phyloP scores from a whole-genome alignment of 2,888 invertebrate genomes.

The Ryuthela nishihirai region DNA sequence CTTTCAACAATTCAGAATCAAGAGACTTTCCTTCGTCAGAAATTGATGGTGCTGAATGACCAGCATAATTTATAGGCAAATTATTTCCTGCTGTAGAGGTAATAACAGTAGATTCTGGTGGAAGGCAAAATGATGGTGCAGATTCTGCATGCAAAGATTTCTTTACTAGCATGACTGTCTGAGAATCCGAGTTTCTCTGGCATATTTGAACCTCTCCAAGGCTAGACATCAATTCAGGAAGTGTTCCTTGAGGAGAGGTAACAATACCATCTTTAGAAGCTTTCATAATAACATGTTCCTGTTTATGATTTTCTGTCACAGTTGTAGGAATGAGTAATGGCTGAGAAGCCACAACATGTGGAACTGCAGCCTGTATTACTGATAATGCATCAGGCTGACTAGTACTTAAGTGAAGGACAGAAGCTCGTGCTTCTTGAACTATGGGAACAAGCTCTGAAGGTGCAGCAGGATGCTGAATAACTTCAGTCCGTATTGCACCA shows the following conservation, averaged over 20 bases:
- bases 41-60: conserved; percentile 5
- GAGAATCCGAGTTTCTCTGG: conserved; percentile 10
- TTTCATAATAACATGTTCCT: conserved; percentile 33
- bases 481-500: conserved; percentile 32
- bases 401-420: conserved; percentile 34
- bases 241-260: conserved; percentile 9
- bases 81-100: conserved; percentile 5
- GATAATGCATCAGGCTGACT: conserved; percentile 29
- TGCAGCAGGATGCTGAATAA: conserved; percentile 29
- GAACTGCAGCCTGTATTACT: conserved; percentile 25
- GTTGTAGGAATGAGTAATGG: conserved; percentile 1
- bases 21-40: background rate
- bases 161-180: conserved; percentile 18
- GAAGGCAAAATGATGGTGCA: background rate
- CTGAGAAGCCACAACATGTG: background rate
- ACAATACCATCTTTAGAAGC: conserved; percentile 31
- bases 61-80: conserved; percentile 10
- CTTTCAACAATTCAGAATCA: conserved; percentile 19
- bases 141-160: conserved; percentile 12
- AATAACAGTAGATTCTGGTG: conserved; percentile 16
- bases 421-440: conserved; percentile 29
- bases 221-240: background rate
- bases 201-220: conserved; percentile 2
- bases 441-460: conserved; percentile 12
- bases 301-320: conserved; percentile 20